Conservation (phyloP, 35 echinoderm and acorn worm species). For the Amphiura filiformis region DNA sequence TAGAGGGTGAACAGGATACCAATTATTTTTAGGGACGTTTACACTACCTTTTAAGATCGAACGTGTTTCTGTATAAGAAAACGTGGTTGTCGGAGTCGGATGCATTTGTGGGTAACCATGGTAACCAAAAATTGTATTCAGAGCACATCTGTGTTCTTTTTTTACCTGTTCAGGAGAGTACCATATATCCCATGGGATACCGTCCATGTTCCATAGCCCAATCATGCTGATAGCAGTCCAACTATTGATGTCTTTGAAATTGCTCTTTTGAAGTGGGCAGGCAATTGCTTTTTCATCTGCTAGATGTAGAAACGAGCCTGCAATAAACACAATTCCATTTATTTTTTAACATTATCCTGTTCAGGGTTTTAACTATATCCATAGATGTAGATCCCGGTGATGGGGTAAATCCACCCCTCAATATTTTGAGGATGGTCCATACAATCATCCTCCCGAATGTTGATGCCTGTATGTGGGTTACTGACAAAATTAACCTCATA, state of each 20-base stretch:
- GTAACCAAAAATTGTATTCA: neutral
- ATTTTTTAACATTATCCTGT: neutral
- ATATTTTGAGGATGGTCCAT: neutral
- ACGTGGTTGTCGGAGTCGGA: neutral
- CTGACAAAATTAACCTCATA: too few species aligned
- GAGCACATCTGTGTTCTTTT: neutral
- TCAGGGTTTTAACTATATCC: neutral
- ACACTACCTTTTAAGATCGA: neutral
- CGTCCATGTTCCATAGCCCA: constrained; percentile 34
- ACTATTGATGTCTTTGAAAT: neutral
- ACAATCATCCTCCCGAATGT: too few species aligned
- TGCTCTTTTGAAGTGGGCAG: neutral
- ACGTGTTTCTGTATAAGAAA: neutral
- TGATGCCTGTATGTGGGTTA: too few species aligned
- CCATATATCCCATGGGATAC: constrained; percentile 6
- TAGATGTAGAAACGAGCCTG: constrained; percentile 36
- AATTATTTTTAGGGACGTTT: too few species aligned
- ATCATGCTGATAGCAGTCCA: constrained; percentile 8
- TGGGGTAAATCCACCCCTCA: neutral
- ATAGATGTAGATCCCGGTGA: neutral
- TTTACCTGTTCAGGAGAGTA: constrained; percentile 16
- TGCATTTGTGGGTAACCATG: neutral
- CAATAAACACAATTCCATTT: neutral
- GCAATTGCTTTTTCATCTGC: neutral
- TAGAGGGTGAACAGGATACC: neutral